phyloP scores from a whole-genome alignment of 2,888 invertebrate genomes.

The Drosophila yooni region DNA sequence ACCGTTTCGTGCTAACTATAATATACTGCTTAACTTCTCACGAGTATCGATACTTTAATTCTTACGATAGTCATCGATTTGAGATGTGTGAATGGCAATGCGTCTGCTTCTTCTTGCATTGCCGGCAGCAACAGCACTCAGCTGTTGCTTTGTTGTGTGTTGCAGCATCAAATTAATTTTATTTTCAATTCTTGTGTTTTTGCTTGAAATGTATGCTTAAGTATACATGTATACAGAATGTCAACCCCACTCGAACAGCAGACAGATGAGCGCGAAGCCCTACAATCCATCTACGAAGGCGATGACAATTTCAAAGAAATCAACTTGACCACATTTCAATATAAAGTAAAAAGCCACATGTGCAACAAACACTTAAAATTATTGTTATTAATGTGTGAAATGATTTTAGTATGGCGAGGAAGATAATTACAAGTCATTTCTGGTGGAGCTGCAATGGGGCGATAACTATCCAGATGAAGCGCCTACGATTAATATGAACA shows the following conservation, averaged over 20 bases:
- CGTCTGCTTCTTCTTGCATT: constrained; percentile 16
- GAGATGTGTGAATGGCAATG: constrained; percentile 5
- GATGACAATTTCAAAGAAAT: constrained; percentile 94
- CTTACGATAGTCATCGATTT: neutral
- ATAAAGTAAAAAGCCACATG: constrained; percentile 89
- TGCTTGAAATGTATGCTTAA: constrained; percentile 31
- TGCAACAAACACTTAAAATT: neutral
- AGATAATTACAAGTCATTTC: constrained; percentile 91
- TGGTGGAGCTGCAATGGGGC: constrained; percentile 95
- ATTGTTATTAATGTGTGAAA: neutral
- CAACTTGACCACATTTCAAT: constrained; percentile 92
- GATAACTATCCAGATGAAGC: constrained; percentile 93
- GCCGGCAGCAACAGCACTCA: constrained; percentile 46
- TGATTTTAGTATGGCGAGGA: constrained; percentile 91
- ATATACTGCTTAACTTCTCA: neutral
- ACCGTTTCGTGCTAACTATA: neutral
- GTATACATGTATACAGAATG: constrained; percentile 83
- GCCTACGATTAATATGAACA: constrained; percentile 93
- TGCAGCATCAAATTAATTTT: constrained; percentile 20
- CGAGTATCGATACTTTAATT: constrained; percentile 6
- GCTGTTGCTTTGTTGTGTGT: constrained; percentile 62
- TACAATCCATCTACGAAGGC: constrained; percentile 97
- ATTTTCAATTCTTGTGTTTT: constrained; percentile 16
- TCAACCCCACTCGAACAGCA: constrained; percentile 88
- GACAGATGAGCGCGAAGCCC: constrained; percentile 95